Evolutionary conservation across 2,113 vertebrate species (phyloP).

Genomic region (Heterochromis multidens): DNA sequence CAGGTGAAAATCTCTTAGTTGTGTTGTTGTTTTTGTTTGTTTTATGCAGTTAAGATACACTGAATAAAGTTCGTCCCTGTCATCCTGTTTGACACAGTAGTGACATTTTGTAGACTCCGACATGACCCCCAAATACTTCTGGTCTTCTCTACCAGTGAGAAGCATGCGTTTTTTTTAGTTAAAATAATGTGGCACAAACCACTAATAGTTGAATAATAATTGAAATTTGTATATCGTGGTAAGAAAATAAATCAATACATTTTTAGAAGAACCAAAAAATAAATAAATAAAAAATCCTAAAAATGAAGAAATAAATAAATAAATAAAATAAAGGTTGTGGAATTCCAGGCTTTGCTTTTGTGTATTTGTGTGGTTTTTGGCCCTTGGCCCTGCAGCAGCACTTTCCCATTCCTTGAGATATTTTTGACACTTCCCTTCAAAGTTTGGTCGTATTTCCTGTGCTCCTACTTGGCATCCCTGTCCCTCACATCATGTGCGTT

Average conservation of each 20-base stretch:
- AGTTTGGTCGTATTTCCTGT: not conserved
- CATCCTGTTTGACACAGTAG: not conserved
- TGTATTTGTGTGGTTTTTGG: conserved; percentile 7
- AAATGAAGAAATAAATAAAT: conserved; percentile 8
- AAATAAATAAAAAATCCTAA: conserved; percentile 1
- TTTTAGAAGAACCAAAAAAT: not conserved
- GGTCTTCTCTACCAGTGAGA: not conserved
- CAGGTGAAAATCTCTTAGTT: not conserved
- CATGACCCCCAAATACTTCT: not conserved
- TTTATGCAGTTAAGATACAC: not conserved
- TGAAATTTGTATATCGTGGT: not conserved
- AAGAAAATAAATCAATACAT: not conserved
- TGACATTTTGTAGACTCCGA: not conserved
- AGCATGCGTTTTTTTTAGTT: not conserved
- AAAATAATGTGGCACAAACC: not conserved
- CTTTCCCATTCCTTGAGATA: not conserved
- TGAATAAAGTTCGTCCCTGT: not conserved
- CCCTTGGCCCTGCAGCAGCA: not conserved
- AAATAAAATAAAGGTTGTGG: not conserved
- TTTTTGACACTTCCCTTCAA: not conserved
- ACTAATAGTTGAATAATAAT: not conserved
- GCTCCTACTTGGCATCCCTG: not conserved
- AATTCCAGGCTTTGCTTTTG: not conserved
- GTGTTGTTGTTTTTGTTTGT: not conserved
- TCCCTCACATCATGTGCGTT: not conserved